phyloP scores from a whole-genome alignment of 2,888 invertebrate genomes.

The Amblyjoppa proteus region DNA sequence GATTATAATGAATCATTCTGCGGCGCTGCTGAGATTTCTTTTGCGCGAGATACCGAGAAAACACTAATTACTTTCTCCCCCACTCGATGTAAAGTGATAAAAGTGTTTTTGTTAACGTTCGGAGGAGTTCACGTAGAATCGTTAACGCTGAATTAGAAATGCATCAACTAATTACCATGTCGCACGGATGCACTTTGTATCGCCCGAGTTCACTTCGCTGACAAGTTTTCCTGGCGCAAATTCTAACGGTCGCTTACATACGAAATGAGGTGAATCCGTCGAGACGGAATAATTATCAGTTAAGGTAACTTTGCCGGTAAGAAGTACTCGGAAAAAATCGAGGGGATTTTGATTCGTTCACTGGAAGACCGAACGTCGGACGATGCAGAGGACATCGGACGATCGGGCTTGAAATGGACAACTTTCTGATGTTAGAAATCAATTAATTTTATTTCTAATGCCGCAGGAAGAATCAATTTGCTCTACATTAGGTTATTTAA shows the following conservation, averaged over 20 bases:
- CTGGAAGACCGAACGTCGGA: too few relatives aligned
- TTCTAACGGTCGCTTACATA: constrained; percentile 49
- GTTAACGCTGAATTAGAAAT: constrained; percentile 50
- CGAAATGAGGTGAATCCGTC: constrained; percentile 30
- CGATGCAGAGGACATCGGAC: too few relatives aligned
- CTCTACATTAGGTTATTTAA: too few relatives aligned
- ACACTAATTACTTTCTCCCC: constrained; percentile 25
- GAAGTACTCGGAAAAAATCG: background rate
- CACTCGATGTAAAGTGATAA: constrained; percentile 1
- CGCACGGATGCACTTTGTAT: constrained; percentile 39
- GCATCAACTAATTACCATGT: constrained; percentile 62
- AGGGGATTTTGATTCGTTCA: background rate
- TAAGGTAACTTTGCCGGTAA: constrained; percentile 25
- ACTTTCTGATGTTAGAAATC: too few relatives aligned
- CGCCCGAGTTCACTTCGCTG: background rate
- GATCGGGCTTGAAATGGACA: too few relatives aligned
- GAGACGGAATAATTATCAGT: constrained; percentile 48
- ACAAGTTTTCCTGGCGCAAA: constrained; percentile 43
- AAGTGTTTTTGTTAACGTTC: constrained; percentile 4
- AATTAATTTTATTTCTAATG: too few relatives aligned
- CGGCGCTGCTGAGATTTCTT: constrained; percentile 26
- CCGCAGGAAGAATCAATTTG: too few relatives aligned
- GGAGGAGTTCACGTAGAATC: constrained; percentile 5
- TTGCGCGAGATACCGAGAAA: background rate
- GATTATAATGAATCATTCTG: constrained; percentile 55